Conservation (phyloP, 1,140 invertebrate species). For the Pemphigus obesinymphae region DNA sequence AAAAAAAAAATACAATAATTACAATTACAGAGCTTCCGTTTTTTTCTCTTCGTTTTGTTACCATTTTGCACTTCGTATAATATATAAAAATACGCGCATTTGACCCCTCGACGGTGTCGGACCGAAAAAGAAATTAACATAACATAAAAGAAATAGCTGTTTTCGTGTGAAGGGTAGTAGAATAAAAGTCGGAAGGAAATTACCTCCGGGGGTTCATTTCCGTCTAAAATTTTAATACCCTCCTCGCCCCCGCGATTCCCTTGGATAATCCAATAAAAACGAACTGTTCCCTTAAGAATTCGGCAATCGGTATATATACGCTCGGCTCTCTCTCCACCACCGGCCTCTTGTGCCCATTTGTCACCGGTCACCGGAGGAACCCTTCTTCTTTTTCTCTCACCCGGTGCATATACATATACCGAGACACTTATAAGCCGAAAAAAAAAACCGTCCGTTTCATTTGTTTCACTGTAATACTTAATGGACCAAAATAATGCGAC, state of each 20-base stretch:
- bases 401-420: neutral
- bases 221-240: constrained; percentile 41
- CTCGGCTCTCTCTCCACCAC: neutral
- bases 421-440: neutral
- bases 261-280: constrained; percentile 40
- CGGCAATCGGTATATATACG: constrained; percentile 29
- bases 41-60: constrained; percentile 11
- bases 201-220: constrained; percentile 41
- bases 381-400: constrained; percentile 27
- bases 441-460: constrained; percentile 12
- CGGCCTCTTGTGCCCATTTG: constrained; percentile 34
- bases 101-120: constrained; percentile 35
- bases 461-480: constrained; percentile 23
- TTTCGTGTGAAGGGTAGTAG: constrained; percentile 32
- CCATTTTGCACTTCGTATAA: constrained; percentile 36
- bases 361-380: constrained; percentile 39
- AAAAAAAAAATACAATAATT: constrained; percentile 36
- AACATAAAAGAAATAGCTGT: constrained; percentile 42
- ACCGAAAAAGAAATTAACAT: constrained; percentile 40
- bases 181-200: constrained; percentile 41
- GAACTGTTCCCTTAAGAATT: constrained; percentile 42
- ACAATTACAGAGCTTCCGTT: constrained; percentile 19
- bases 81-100: neutral
- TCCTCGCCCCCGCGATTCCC: constrained; percentile 4
- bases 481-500: constrained; percentile 21